Conservation (phyloP, 2,888 invertebrate species). For the Monochamus alternatus region DNA sequence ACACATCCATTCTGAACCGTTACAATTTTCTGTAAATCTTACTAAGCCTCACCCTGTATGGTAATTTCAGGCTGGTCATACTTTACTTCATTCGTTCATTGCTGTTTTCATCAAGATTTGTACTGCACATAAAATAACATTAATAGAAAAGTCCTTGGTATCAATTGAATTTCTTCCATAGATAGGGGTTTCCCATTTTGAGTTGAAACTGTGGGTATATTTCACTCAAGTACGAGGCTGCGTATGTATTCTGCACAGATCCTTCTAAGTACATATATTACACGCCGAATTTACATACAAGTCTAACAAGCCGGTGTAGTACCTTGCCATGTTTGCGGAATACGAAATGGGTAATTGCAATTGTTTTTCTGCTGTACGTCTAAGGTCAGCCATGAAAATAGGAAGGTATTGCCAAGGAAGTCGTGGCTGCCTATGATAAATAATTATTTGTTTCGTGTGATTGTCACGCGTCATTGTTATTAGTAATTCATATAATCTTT, state of each 20-base stretch:
- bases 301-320: slow-evolving; percentile 15
- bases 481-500: background rate
- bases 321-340: slow-evolving; percentile 29
- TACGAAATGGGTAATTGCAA: slow-evolving; percentile 28
- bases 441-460: background rate
- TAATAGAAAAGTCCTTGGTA: slow-evolving; percentile 32
- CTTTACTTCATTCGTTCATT: no score
- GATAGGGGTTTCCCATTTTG: slow-evolving; percentile 38
- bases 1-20: no score
- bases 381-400: background rate
- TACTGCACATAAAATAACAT: background rate
- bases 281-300: slow-evolving; percentile 20
- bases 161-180: slow-evolving; percentile 21
- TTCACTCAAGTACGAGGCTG: slow-evolving; percentile 4
- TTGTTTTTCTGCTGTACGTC: slow-evolving; percentile 3
- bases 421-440: background rate
- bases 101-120: background rate
- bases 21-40: no score
- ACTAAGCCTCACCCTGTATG: no score
- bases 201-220: slow-evolving; percentile 17
- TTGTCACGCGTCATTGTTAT: background rate
- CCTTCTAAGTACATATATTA: slow-evolving; percentile 10
- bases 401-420: background rate
- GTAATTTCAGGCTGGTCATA: no score
- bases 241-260: slow-evolving; percentile 26